Conservation (phyloP, 1,140 invertebrate genomes). For the Leptinotarsa undecemlineata region DNA sequence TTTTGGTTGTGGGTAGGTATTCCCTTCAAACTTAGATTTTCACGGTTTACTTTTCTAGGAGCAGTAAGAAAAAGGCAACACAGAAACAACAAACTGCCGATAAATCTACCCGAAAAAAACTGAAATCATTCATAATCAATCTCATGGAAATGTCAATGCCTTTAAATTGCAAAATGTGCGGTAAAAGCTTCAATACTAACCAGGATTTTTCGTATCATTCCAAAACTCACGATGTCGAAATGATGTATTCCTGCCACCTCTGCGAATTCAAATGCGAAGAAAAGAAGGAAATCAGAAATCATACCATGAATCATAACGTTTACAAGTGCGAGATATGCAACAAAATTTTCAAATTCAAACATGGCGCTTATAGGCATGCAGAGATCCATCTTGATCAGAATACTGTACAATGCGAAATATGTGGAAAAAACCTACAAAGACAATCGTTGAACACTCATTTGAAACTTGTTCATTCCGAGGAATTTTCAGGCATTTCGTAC, state of each 20-base stretch:
- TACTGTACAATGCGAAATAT: slow-evolving; percentile 59
- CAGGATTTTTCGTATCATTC: slow-evolving; percentile 44
- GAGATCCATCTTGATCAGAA: slow-evolving; percentile 6
- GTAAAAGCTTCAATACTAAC: slow-evolving; percentile 44
- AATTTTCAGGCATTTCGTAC: slow-evolving; percentile 37
- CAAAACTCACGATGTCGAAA: slow-evolving; percentile 48
- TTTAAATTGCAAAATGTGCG: slow-evolving; percentile 46
- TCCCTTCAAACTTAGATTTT: neutral
- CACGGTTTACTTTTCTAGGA: neutral
- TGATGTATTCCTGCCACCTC: slow-evolving; percentile 51
- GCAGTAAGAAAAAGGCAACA: neutral
- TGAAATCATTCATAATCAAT: slow-evolving; percentile 10
- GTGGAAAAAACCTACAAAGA: slow-evolving; percentile 56
- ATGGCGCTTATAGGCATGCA: slow-evolving; percentile 3
- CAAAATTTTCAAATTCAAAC: slow-evolving; percentile 54
- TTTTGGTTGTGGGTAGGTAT: neutral
- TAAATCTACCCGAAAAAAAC: slow-evolving; percentile 20
- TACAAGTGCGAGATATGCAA: slow-evolving; percentile 54
- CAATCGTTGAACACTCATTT: slow-evolving; percentile 31
- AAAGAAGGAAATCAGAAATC: slow-evolving; percentile 48
- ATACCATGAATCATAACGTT: slow-evolving; percentile 33
- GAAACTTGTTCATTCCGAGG: slow-evolving; percentile 42
- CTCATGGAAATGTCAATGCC: slow-evolving; percentile 56
- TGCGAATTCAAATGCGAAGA: slow-evolving; percentile 55
- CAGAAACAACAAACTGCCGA: slow-evolving; percentile 10